Evolutionary conservation across 2,888 invertebrate species (phyloP), one percentile per base, ranked within the genome.

Genomic region (Callyntrura sp.): DNA sequence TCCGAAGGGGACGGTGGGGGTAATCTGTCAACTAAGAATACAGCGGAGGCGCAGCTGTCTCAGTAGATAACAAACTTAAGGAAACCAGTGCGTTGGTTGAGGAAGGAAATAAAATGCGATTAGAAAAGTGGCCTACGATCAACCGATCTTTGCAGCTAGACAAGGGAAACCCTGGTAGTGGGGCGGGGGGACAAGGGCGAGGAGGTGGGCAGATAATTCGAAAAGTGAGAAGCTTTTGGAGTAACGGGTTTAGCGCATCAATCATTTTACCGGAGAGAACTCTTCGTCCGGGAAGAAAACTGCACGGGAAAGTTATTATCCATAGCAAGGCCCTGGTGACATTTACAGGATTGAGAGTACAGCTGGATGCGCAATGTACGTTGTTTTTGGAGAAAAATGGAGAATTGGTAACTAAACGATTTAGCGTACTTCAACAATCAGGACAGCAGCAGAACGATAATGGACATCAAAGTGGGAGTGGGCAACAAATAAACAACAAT

Each of bases 141-240:
- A 89, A 84, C 51, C 48, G 89, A 78, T 78, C 89, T 17, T 20
- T 89, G 12, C 84, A 85, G 43, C 17, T 84, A 43, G 84, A 89
- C 5, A 89, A 89, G 45, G 55, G 3, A 6, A 51, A 5, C 8
- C 35, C 1, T 1, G 45, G 73, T 6, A n/a, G n/a, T 17, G n/a
- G 4, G 11, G 62, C 11, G 70, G 81, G n/a, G 55, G 25, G 55
- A n/a, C 81, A 57, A 17, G 57, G 11, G 11, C 51, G n/a, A n/a
- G n/a, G n/a, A n/a, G n/a, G n/a, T n/a, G n/a, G n/a, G n/a, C n/a
- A n/a, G n/a, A n/a, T n/a, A n/a, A 65, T 14, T 9, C 14, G 65
- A 20, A 89, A 89, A 55, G 89, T 89, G 45, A 76, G 89, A 17
- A 89, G 89, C 35, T 89, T 89, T n/a, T 89, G 89, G 89, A 89